Evolutionary conservation across 2,113 vertebrate genomes (phyloP).

Genomic region (Hypanus sabinus): DNA sequence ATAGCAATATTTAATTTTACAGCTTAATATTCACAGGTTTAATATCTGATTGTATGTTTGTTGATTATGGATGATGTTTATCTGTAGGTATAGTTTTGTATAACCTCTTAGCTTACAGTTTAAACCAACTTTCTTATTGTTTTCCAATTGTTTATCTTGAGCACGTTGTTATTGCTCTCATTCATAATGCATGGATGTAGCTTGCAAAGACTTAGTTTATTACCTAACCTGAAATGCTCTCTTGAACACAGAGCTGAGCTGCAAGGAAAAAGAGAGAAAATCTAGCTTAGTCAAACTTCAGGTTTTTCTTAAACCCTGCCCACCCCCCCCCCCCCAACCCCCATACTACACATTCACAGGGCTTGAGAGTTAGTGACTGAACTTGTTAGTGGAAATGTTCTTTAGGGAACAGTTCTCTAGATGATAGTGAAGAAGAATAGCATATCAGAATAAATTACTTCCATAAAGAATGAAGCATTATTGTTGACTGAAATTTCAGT

Average conservation of each 20-base stretch:
- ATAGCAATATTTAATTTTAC: neutral
- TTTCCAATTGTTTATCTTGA: too few relatives aligned
- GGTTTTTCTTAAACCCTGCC: neutral
- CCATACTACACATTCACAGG: neutral
- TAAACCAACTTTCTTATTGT: too few relatives aligned
- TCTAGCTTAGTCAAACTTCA: neutral
- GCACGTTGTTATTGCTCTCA: too few relatives aligned
- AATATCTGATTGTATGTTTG: neutral
- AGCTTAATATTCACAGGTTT: neutral
- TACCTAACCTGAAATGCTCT: too few relatives aligned
- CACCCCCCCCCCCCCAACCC: neutral
- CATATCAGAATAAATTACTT: neutral
- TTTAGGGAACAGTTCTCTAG: neutral
- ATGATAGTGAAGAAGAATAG: neutral
- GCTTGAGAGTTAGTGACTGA: neutral
- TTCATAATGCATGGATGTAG: too few relatives aligned
- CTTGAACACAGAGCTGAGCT: too few relatives aligned
- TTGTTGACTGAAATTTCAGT: neutral
- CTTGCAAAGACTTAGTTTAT: too few relatives aligned
- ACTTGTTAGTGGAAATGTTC: neutral
- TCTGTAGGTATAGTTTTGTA: neutral
- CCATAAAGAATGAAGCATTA: neutral
- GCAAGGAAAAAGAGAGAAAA: neutral
- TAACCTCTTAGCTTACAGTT: neutral
- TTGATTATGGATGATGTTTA: neutral